These are phyloP conservation scores for Drosophila antonietae DNA, from an alignment of 2,888 invertebrate species.

Conservation along the genomic window DNA sequence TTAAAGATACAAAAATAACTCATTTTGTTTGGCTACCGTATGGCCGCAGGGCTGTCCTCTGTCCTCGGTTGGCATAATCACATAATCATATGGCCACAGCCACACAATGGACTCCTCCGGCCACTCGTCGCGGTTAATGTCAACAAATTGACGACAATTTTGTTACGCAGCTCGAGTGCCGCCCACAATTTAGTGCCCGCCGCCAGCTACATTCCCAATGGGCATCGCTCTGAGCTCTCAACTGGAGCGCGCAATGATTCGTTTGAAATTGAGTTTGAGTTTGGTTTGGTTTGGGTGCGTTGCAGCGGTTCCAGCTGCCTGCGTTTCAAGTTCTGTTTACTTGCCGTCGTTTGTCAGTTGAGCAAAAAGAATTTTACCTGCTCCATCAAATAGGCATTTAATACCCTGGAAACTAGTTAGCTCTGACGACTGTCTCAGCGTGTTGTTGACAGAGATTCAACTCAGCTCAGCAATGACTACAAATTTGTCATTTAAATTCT, in stretches of 20 bases:
- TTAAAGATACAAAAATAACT: conserved; percentile 67
- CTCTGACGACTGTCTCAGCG: background rate
- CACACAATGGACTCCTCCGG: conserved; percentile 12
- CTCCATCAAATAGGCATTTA: conserved; percentile 59
- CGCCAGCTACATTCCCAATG: background rate
- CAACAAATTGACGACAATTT: conserved; percentile 67
- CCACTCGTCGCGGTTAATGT: conserved; percentile 42
- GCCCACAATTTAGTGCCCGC: conserved; percentile 65
- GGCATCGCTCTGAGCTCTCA: background rate
- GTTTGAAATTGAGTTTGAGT: background rate
- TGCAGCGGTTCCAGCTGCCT: conserved; percentile 47
- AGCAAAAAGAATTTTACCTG: conserved; percentile 42
- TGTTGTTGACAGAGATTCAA: background rate
- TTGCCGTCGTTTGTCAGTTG: conserved; percentile 31
- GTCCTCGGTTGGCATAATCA: conserved; percentile 28
- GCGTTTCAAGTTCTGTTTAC: conserved; percentile 30
- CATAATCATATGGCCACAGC: conserved; percentile 39
- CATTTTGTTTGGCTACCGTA: conserved; percentile 45
- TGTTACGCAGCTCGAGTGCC: conserved; percentile 59
- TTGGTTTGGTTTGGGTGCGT: background rate
- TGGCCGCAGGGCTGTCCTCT: background rate
- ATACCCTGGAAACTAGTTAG: conserved; percentile 26
- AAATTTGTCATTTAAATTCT: no score
- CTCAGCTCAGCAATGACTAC: no score
- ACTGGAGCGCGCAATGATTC: conserved; percentile 33